phyloP scores from a whole-genome alignment of 2,888 invertebrate genomes.

The Embidobia sp. region DNA sequence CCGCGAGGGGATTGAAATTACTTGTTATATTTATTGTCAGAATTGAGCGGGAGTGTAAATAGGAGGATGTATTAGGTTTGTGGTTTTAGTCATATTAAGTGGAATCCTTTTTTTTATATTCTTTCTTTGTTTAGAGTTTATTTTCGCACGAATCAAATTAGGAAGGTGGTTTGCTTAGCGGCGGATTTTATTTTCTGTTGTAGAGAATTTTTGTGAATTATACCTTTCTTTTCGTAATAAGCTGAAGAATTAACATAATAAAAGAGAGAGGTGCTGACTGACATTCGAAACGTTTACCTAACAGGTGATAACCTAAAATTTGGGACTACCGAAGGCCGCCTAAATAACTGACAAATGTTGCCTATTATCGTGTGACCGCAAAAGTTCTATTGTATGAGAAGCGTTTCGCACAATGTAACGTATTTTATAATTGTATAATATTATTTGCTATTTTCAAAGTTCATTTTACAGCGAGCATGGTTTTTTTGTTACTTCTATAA shows the following conservation, averaged over 20 bases:
- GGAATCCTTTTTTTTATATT: neutral
- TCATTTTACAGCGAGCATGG: too few species aligned
- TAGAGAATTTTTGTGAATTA: neutral
- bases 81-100: conserved; percentile 9
- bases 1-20: conserved; percentile 12
- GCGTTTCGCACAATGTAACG: neutral
- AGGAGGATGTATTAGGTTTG: conserved; percentile 9
- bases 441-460: too few species aligned
- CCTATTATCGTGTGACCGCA: conserved; percentile 3
- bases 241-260: conserved; percentile 10
- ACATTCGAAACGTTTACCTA: conserved; percentile 18
- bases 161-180: too few species aligned
- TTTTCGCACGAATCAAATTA: too few species aligned
- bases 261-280: conserved; percentile 21
- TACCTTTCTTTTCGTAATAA: neutral
- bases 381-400: neutral
- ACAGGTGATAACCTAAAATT: conserved; percentile 34
- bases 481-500: too few species aligned
- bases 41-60: conserved; percentile 16
- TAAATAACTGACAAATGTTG: conserved; percentile 27
- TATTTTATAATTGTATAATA: neutral
- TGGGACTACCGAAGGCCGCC: conserved; percentile 1
- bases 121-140: too few species aligned
- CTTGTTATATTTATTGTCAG: conserved; percentile 28
- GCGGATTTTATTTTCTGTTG: conserved; percentile 1